These are phyloP conservation scores for Drosophila mulleri DNA, from an alignment of 2,888 invertebrate species.

Conservation along the genomic window DNA sequence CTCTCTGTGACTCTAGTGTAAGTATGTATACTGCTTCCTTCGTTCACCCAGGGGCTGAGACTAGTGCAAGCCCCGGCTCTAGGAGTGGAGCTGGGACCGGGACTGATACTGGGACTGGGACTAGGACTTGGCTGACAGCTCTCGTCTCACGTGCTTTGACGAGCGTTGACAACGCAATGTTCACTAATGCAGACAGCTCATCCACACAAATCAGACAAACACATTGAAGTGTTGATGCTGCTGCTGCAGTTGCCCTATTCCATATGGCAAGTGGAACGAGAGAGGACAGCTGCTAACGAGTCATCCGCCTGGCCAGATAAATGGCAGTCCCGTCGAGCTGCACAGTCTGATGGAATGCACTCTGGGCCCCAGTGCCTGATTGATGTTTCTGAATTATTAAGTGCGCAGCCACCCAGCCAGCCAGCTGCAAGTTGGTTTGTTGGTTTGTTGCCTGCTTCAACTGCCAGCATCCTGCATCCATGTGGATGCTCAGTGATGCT, in stretches of 20 bases:
- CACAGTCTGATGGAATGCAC: constrained; percentile 52
- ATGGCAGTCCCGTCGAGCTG: constrained; percentile 23
- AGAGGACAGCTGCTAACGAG: constrained; percentile 40
- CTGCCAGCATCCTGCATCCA: constrained; percentile 5
- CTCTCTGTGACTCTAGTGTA: constrained; percentile 13
- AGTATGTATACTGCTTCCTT: neutral
- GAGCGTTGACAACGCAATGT: constrained; percentile 77
- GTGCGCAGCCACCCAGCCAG: constrained; percentile 28
- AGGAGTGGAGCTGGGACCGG: neutral
- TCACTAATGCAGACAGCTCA: constrained; percentile 68
- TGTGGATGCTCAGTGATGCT: constrained; percentile 43
- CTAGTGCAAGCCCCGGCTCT: neutral
- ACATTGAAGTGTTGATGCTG: constrained; percentile 7
- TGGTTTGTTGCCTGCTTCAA: neutral
- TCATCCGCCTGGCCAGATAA: constrained; percentile 36
- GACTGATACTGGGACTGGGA: neutral
- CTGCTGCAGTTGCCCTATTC: neutral
- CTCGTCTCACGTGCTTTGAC: constrained; percentile 55
- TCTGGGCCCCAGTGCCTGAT: constrained; percentile 52
- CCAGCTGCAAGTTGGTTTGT: constrained; percentile 5
- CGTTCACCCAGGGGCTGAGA: neutral
- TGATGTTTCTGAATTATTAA: constrained; percentile 80
- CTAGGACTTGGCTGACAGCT: constrained; percentile 12
- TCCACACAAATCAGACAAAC: constrained; percentile 32
- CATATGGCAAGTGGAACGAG: constrained; percentile 16